Evolutionary conservation across 2,797 vertebrate species (phyloP), one percentile per base, ranked within the genome.

Genomic region (Phataginus tricuspis): DNA sequence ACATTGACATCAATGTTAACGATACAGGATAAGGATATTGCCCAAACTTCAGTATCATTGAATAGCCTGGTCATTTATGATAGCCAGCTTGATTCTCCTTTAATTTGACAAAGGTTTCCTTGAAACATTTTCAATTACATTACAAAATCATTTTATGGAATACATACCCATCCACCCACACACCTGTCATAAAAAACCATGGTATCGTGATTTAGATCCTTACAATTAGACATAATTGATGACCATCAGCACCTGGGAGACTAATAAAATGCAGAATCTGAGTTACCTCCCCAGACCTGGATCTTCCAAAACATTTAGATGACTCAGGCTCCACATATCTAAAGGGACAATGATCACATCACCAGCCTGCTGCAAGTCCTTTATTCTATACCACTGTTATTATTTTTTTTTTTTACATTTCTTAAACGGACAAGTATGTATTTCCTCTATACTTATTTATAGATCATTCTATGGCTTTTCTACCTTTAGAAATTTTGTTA

Each of bases 221-320:
- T 18, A 10, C 0, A 15, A 0, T 2, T 37, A 51, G 1, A 83
- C n/a, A 3, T 18, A 4, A 45, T 45, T 23, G 42, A n/a, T 9
- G 23, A 13, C 5, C 19, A 39, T 11, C 4, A 39, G 21, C 12
- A 75, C 1, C 10, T 72, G 16, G 13, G 13, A 91, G 2, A 59
- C 0, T n/a, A 34, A 77, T n/a, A 77, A 93, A 84, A 75, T 51
- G 8, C 14, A 45, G 10, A 74, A 31, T 29, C 9, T 39, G 34
- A 55, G 15, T 6, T 15, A 9, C 4, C 21, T 51, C 2, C 7
- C 2, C 3, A 39, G 2, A 45, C 3, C 15, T 61, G 2, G 3
- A 7, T 45, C 2, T 66, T 64, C 13, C 29, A 31, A 85, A 57
- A 88, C 7, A 2, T 57, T 83, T 31, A 57, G 12, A 23, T 45